Percentiles rank a stretch among this genome's conserved stretches.
Conservation (phyloP, 2,797 vertebrate genomes). For the Girardinus metallicus region DNA sequence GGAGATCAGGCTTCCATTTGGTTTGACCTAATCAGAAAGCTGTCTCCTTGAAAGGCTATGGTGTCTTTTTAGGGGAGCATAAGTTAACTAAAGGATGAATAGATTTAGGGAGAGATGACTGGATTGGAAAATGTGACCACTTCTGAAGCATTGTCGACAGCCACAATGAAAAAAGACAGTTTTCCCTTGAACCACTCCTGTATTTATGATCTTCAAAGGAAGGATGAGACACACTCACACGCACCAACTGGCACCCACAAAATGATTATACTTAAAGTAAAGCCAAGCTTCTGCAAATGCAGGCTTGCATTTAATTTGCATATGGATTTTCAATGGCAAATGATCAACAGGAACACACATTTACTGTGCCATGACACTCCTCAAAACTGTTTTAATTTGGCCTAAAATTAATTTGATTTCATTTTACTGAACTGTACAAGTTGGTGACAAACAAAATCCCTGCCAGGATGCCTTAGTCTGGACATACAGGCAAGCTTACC, state of each 20-base stretch:
- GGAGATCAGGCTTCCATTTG: conserved; percentile 25
- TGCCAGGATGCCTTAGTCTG: neutral
- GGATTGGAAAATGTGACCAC: conserved; percentile 81
- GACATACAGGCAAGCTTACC: neutral
- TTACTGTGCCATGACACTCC: neutral
- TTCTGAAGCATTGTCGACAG: conserved; percentile 85
- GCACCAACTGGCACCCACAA: conserved; percentile 52
- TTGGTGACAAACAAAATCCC: neutral
- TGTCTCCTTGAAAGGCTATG: conserved; percentile 61
- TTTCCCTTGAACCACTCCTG: conserved; percentile 75
- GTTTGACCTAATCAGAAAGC: conserved; percentile 53
- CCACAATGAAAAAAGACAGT: conserved; percentile 79
- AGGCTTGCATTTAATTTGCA: conserved; percentile 45
- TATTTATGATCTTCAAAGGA: conserved; percentile 82
- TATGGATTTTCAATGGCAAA: conserved; percentile 28
- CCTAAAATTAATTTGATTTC: neutral
- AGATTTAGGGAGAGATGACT: conserved; percentile 71
- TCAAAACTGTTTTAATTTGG: neutral
- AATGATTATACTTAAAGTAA: conserved; percentile 70
- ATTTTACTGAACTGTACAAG: neutral
- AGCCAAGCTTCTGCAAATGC: conserved; percentile 55
- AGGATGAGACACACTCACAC: conserved; percentile 72
- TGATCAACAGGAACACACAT: neutral
- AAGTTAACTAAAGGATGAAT: conserved; percentile 57
- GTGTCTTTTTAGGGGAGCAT: conserved; percentile 68